Base-by-base conservation (phyloP, 2,113 vertebrate genomes). In the Nanorana parkeri region DNA sequence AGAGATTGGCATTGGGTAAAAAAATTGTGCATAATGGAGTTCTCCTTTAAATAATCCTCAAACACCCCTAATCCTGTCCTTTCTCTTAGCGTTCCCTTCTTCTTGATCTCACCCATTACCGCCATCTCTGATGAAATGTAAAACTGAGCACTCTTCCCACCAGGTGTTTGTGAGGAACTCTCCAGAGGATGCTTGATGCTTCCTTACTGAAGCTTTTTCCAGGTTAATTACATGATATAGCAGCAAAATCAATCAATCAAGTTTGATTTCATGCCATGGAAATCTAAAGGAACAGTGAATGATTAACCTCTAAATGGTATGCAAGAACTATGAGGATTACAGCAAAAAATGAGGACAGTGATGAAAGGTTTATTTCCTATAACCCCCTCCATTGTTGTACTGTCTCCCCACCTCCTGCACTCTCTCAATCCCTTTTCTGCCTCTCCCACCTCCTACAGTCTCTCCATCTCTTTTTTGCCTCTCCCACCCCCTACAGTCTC, bases 211-310 rank as follows among this genome's bases (percentile, higher is more conserved):
- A 56, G 64, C 17, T 47, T 79, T 68, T 79, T 79, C 76, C 77
- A 79, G 77, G 65, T 79, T 79, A 68, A 79, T 79, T 79, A 79
- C 52, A 32, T 24, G 63, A 66, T 54, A 52, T 11, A 66, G 77
- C 23, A 3, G 36, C 16, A 58, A 68, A 79, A 79, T 68, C n/a
- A n/a, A n/a, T n/a, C n/a, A n/a, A n/a, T n/a, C 51, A 68, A 17
- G 26, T 60, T 13, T 79, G 23, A 68, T 66, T 78, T 68, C 52
- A 68, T 68, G 65, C 47, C 56, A 11, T 7, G 58, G 68, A 73
- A 79, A 17, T 56, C 60, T 6, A 11, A 32, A 24, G 4, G 29
- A 78, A 66, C 51, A 32, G 64, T 24, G 5, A 5, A 4, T 1
- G 19, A 78, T 54, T 78, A 78, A 78, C 76, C 76, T 23, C 64